Evolutionary conservation across 2,888 invertebrate species (phyloP), one percentile per base, ranked within the genome.

Genomic region (Plusia festucae): DNA sequence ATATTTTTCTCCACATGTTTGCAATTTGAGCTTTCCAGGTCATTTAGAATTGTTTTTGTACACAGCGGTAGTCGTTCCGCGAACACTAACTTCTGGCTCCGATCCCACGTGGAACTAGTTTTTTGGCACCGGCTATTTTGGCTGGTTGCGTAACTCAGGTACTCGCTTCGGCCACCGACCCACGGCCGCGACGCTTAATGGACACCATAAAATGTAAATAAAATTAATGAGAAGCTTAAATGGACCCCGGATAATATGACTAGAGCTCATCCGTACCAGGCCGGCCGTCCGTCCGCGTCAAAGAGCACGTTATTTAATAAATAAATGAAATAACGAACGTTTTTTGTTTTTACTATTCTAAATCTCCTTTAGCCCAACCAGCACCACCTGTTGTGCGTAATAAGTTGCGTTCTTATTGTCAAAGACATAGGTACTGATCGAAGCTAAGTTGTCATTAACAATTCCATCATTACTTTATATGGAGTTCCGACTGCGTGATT

Each of bases 101-200:
- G 82, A 83, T 87, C 90, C 88, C 89, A 89, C 90, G 87, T 91
- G 89, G 87, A 90, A 90, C 93, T 91, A 91, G 92, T 93, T 93
- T 94, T 93, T 93, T 92, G 89, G 90, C 92, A 88, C 83, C 87
- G 83, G 85, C 86, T 90, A 91, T 93, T 91, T 90, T 80, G 84
- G 85, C 82, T 82, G 89, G 88, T 94, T 94, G 89, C 91, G 93
- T 90, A 94, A 94, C 83, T 64, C 85, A 88, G 88, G 87, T 88
- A 88, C 88, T 20, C 71, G 76, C 68, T 51, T 22, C 90, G 92
- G 91, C 89, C 92, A 91, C 88, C 89, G 91, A 90, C 90, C 90
- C 82, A 86, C 74, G 72, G 75, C 65, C 79, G 68, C 76, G 79
- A 75, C 82, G 83, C 65, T 66, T 90, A 90, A 91, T 92, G 89